A percentile compares a stretch with the other conserved stretches of the same genome.
Evolutionary conservation across 2,888 invertebrate genomes (phyloP).

Genomic region (Nomada ruficornis): DNA sequence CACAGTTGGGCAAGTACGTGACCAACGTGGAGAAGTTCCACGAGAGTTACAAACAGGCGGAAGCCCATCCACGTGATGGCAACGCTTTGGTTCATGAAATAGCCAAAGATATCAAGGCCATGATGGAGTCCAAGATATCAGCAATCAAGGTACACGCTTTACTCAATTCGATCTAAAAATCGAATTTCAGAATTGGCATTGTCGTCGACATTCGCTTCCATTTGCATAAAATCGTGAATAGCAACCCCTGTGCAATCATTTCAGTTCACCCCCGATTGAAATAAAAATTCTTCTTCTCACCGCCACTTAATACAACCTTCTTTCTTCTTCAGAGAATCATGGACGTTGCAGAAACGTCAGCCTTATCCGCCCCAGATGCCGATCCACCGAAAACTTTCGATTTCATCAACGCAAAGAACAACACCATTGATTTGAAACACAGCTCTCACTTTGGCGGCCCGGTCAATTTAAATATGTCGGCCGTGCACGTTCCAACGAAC

Average conservation of each 20-base stretch:
- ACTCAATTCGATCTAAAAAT: not conserved
- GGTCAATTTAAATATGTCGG: constrained; percentile 91
- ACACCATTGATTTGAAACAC: constrained; percentile 87
- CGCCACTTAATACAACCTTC: not conserved
- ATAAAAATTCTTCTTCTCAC: not conserved
- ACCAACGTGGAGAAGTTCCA: constrained; percentile 92
- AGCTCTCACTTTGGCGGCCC: constrained; percentile 91
- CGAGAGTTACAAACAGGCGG: constrained; percentile 93
- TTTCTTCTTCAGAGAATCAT: constrained; percentile 89
- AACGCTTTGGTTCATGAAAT: constrained; percentile 92
- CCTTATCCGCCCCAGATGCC: constrained; percentile 85
- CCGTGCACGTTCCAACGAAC: constrained; percentile 98
- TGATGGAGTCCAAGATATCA: constrained; percentile 95
- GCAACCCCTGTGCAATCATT: not conserved
- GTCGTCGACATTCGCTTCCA: too few relatives aligned
- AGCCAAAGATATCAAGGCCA: constrained; percentile 92
- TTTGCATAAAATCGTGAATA: constrained; percentile 35
- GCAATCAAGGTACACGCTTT: constrained; percentile 89
- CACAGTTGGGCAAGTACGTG: constrained; percentile 92
- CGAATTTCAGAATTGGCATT: too few relatives aligned
- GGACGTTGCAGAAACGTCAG: constrained; percentile 94
- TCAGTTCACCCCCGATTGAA: not conserved
- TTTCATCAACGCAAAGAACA: constrained; percentile 81
- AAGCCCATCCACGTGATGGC: constrained; percentile 91
- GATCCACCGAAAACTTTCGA: constrained; percentile 70